phyloP scores from a whole-genome alignment of 2,888 invertebrate genomes.

The Caenorhabditis sinica region DNA sequence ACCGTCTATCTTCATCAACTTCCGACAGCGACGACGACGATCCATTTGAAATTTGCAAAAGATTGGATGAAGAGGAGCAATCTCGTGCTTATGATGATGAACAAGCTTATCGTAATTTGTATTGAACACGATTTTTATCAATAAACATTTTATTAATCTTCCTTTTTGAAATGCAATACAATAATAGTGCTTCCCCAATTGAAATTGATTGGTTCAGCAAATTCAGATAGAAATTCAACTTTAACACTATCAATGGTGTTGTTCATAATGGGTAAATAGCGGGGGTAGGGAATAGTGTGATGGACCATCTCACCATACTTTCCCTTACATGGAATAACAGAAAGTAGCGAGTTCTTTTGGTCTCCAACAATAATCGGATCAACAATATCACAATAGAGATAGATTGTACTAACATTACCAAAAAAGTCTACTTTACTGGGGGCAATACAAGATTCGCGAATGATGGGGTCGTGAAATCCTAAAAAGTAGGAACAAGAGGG shows the following conservation, averaged over 20 bases:
- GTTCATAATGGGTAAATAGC: neutral
- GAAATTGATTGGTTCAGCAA: slow-evolving; percentile 24
- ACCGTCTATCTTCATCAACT: too few relatives aligned
- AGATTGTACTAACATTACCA: neutral
- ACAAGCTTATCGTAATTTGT: too few relatives aligned
- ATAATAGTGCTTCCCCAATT: slow-evolving; percentile 28
- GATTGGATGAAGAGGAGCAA: too few relatives aligned
- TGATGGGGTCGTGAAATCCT: neutral
- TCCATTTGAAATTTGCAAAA: too few relatives aligned
- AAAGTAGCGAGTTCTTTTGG: neutral
- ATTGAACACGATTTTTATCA: too few relatives aligned
- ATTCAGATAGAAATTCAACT: slow-evolving; percentile 23
- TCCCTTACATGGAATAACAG: slow-evolving; percentile 9
- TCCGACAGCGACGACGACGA: too few relatives aligned
- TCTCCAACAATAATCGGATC: slow-evolving; percentile 6
- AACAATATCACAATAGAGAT: slow-evolving; percentile 9
- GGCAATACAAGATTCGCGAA: neutral
- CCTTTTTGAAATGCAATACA: slow-evolving; percentile 28
- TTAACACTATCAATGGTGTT: slow-evolving; percentile 6
- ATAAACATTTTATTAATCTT: neutral
- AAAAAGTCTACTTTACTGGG: neutral
- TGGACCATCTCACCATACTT: slow-evolving; percentile 11
- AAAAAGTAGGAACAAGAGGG: neutral
- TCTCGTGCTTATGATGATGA: too few relatives aligned
- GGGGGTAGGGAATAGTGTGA: slow-evolving; percentile 3